Evolutionary conservation across 2,797 vertebrate genomes (phyloP).

Genomic region (Protosalanx chinensis): DNA sequence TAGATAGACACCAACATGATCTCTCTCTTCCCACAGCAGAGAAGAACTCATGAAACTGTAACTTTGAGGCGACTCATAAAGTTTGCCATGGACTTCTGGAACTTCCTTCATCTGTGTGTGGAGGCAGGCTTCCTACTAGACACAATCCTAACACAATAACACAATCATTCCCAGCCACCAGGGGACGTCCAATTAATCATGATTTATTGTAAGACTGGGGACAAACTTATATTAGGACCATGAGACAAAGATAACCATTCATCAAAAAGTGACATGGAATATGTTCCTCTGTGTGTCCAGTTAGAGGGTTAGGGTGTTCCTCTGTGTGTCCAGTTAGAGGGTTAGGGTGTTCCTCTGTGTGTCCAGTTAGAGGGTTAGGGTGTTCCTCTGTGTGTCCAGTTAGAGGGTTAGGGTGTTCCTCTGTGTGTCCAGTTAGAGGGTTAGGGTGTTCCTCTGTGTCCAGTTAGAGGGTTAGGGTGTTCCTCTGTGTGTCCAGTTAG

Average conservation of each 20-base stretch:
- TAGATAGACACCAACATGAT: neutral
- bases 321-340: conserved; percentile 14
- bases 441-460: no score
- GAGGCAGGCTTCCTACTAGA: conserved; percentile 44
- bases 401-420: no score
- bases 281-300: conserved; percentile 48
- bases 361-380: no score
- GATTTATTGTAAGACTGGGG: conserved; percentile 61
- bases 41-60: neutral
- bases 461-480: no score
- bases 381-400: no score
- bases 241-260: conserved; percentile 66
- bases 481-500: no score
- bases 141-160: conserved; percentile 40
- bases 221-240: conserved; percentile 51
- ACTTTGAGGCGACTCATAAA: neutral
- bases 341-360: conserved; percentile 28
- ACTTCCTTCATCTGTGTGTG: no score
- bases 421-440: no score
- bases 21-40: neutral
- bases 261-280: conserved; percentile 57
- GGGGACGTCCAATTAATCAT: conserved; percentile 55
- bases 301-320: conserved; percentile 29
- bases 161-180: conserved; percentile 63
- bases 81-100: neutral